Percentiles rank a stretch among this genome's conserved stretches.
Conservation (phyloP, 2,888 invertebrate species). For the Drosophila recens region DNA sequence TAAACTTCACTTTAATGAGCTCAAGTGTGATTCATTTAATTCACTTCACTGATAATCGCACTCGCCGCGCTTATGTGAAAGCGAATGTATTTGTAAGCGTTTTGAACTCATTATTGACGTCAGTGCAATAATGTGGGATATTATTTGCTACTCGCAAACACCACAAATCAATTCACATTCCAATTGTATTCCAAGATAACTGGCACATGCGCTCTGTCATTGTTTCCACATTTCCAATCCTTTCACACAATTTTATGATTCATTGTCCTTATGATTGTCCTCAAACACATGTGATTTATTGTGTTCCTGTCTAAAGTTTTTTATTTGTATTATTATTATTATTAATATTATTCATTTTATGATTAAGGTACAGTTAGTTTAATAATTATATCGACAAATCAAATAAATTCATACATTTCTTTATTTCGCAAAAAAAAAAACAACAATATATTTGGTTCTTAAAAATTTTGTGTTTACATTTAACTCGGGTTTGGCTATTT, state of each 20-base stretch:
- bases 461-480: too few species aligned
- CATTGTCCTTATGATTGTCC: constrained; percentile 46
- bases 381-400: neutral
- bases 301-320: neutral
- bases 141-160: constrained; percentile 15
- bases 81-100: neutral
- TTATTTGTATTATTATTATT: constrained; percentile 3
- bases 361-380: constrained; percentile 8
- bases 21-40: constrained; percentile 37
- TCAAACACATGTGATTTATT: neutral
- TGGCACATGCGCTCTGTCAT: constrained; percentile 47
- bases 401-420: neutral
- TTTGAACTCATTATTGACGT: constrained; percentile 41
- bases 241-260: constrained; percentile 45
- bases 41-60: constrained; percentile 46
- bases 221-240: constrained; percentile 27
- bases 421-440: neutral
- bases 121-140: constrained; percentile 27
- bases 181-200: constrained; percentile 25
- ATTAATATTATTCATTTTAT: constrained; percentile 7
- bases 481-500: neutral
- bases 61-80: neutral
- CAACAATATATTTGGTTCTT: neutral
- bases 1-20: constrained; percentile 9
- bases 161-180: constrained; percentile 48